Percentiles rank a stretch among this genome's conserved stretches.
Conservation (phyloP, 2,113 vertebrate genomes). For the Oreochromis spilurus region DNA sequence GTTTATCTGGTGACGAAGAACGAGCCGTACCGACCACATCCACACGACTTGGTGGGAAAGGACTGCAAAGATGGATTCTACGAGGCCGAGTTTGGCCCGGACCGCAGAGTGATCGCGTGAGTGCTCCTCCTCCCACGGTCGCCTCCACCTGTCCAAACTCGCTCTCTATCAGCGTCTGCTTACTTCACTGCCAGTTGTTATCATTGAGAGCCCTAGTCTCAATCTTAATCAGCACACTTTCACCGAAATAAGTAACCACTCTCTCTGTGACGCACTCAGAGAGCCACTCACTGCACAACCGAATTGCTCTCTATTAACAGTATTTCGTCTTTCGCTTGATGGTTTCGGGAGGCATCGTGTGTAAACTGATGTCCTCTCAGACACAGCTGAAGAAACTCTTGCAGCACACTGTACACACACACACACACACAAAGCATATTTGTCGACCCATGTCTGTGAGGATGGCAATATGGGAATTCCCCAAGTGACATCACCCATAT, state of each 20-base stretch:
- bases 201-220: neutral
- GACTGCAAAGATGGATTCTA: conserved; percentile 97
- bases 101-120: conserved; percentile 91
- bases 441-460: conserved; percentile 74
- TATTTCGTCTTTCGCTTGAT: conserved; percentile 1
- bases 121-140: conserved; percentile 48
- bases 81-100: conserved; percentile 92
- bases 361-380: neutral
- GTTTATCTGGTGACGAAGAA: conserved; percentile 92
- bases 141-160: neutral
- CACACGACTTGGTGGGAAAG: conserved; percentile 95
- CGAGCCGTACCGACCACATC: conserved; percentile 92
- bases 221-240: neutral
- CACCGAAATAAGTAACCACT: neutral
- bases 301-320: neutral
- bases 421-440: conserved; percentile 33
- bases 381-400: neutral
- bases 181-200: neutral
- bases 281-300: neutral
- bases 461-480: conserved; percentile 80
- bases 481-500: conserved; percentile 65
- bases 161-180: neutral
- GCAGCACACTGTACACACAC: neutral
- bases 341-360: neutral
- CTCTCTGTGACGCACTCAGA: neutral